Percentiles rank a stretch among this genome's conserved stretches.
These are phyloP conservation scores for Chionoecetes opilio DNA, from an alignment of 1,140 invertebrate genomes.

Conservation along the genomic window DNA sequence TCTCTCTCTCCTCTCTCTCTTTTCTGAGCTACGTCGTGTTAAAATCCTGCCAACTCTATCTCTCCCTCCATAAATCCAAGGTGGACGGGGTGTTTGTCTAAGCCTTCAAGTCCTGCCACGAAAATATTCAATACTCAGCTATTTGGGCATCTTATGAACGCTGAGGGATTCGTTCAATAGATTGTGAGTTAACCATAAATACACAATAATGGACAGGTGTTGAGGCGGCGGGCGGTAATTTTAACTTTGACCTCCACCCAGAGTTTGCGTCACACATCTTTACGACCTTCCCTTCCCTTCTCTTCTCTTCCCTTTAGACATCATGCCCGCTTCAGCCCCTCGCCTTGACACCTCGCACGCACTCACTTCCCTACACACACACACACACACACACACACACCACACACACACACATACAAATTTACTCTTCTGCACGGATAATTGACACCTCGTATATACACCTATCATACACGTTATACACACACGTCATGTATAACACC, in stretches of 20 bases:
- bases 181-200: conserved; percentile 22
- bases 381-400: too few species aligned
- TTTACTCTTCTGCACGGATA: too few species aligned
- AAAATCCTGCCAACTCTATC: background rate
- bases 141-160: background rate
- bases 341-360: too few species aligned
- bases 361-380: too few species aligned
- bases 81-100: background rate
- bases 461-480: too few species aligned
- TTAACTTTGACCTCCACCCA: background rate
- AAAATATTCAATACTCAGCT: background rate
- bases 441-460: too few species aligned
- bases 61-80: background rate
- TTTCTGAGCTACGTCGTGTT: too few species aligned
- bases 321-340: too few species aligned
- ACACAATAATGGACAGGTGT: conserved; percentile 38
- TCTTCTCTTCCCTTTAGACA: background rate
- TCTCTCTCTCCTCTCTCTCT: too few species aligned
- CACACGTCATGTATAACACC: too few species aligned
- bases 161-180: background rate
- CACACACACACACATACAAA: too few species aligned
- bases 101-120: background rate
- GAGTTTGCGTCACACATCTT: conserved; percentile 5
- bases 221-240: conserved; percentile 17
- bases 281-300: background rate